Conservation (phyloP, 2,888 invertebrate species). For the Cremastobaeus sp. region DNA sequence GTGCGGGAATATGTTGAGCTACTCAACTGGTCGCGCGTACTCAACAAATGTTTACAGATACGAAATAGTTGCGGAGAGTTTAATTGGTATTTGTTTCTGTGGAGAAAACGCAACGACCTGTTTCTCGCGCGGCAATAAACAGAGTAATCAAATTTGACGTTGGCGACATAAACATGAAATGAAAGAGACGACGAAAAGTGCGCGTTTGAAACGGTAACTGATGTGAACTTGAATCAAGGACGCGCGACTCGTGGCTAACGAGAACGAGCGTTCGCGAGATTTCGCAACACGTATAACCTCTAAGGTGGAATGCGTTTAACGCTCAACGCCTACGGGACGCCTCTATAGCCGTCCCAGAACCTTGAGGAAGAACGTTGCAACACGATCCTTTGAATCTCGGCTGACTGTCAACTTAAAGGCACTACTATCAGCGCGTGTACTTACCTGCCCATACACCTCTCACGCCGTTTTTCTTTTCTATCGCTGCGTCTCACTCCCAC, state of each 20-base stretch:
- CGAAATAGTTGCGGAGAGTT: too few relatives aligned
- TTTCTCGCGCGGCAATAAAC: conserved; percentile 15
- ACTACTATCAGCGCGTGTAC: conserved; percentile 62
- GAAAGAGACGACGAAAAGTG: conserved; percentile 27
- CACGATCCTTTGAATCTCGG: conserved; percentile 77
- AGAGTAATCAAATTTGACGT: conserved; percentile 31
- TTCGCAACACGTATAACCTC: conserved; percentile 76
- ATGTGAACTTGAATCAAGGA: conserved; percentile 77
- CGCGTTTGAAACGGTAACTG: conserved; percentile 65
- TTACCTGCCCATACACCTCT: conserved; percentile 63
- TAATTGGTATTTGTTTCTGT: neutral
- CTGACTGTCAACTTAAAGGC: conserved; percentile 73
- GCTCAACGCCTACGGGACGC: conserved; percentile 78
- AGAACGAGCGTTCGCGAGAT: conserved; percentile 69
- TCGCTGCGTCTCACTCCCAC: conserved; percentile 42
- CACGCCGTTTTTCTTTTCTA: conserved; percentile 56
- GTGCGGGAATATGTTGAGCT: too few relatives aligned
- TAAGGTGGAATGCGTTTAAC: conserved; percentile 78
- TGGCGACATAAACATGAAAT: conserved; percentile 10
- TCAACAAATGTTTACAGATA: too few relatives aligned
- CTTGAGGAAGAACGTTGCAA: conserved; percentile 78
- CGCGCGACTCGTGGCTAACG: conserved; percentile 75
- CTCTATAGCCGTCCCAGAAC: conserved; percentile 73
- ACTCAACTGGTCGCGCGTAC: too few relatives aligned
- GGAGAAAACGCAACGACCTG: neutral